Base-by-base conservation (phyloP, 2,888 invertebrate species). In the Uloborus plumipes region DNA sequence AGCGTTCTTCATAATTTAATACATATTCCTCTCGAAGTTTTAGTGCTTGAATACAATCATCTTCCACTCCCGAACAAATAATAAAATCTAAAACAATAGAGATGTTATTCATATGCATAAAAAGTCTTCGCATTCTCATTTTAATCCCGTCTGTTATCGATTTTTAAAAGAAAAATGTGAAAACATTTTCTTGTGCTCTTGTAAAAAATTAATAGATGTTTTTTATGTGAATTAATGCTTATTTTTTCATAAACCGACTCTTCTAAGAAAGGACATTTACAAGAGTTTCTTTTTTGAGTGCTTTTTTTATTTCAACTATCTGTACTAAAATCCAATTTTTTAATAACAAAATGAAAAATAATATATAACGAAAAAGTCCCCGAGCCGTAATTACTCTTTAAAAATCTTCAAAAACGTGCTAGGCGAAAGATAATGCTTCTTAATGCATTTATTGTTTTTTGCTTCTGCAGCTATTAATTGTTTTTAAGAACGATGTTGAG, bases 321-420 rank as follows among this genome's bases (percentile, higher is more conserved):
- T 80, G 73, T 73, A 80, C 73, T 73, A 80, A 79, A 80, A 80
- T 80, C 73, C 73, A 80, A 80, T 80, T 80, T 80, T 80, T 80
- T 80, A 80, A 80, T 81, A 72, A 81, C 80, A 81, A 74, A 81
- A 81, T 75, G 74, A 64, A 81, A 81, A 81, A 81, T 81, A 81
- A 81, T 81, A 74, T 70, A 74, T 70, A 74, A 75, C 74, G 50
- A 71, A 71, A 71, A 71, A 71, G 69, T 50, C 55, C 80, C 69
- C 74, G 70, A 61, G 58, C 73, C 73, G 64, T 81, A 74, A 81
- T 81, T 81, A 81, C 80, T 81, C 74, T 81, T 81, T 74, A 74
- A 81, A 39, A 81, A 81, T 81, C 80, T 81, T 81, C 69, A 69
- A 73, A 80, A 80, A 73, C 79, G 73, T 80, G 64, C 64, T 80